Base-by-base conservation (phyloP, 2,113 vertebrate genomes). In the Lepidothrix coronata region DNA sequence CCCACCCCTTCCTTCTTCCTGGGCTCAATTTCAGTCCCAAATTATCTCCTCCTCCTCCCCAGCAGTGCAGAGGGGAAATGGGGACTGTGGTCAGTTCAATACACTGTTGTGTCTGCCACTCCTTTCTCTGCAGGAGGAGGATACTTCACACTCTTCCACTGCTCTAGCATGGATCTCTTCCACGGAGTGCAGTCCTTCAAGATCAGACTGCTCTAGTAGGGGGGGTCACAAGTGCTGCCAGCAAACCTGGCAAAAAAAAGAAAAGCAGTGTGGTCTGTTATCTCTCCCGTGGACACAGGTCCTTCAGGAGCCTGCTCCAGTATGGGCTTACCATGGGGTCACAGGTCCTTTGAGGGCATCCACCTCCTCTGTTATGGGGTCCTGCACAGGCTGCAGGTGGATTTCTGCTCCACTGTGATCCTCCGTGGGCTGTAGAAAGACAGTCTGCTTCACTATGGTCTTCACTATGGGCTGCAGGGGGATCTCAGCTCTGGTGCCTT, bases 401-500 rank as follows among this genome's bases (percentile, higher is more conserved):
- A 52, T 22, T 25, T 61, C 14, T 54, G 33, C 8, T 46, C 28
- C 20, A 9, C 12, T 25, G 10, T 35, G n/a, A 12, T 23, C n/a
- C 18, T 61, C n/a, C 31, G 10, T 1, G 18, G 46, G 39, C 25
- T 79, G n/a, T n/a, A 48, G 12, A 6, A 7, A 12, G 14, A 61
- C 41, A 35, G 41, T 5, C 41, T 54, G 21, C 18, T 15, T 48
- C 39, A 48, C 14, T 6, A 2, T 7, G 37, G 2, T 11, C 49
- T 11, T 31, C 57, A 37, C 15, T 57, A 65, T 3, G 4, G 33
- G 22, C 22, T 66, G 6, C n/a, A 63, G n/a, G 6, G 23, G 25
- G 48, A 59, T 11, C 37, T 51, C 23, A 30, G 8, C 31, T 28
- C 54, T 35, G 31, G 22, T 0, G 0, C 8, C 7, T 10, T 6